phyloP scores from a whole-genome alignment of 1,140 invertebrate genomes.

The Hylyphantes graminicola region DNA sequence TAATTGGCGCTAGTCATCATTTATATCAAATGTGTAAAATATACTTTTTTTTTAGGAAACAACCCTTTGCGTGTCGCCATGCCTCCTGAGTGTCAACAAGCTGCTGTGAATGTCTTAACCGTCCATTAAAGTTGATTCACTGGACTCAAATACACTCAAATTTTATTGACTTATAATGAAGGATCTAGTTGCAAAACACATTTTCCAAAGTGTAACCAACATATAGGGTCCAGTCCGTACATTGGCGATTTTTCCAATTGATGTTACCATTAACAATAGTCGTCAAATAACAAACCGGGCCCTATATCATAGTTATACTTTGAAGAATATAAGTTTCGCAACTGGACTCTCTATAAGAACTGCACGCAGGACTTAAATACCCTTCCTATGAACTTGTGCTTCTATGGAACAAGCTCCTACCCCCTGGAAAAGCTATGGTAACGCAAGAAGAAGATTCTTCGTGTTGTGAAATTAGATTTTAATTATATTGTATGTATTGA shows the following conservation, averaged over 20 bases:
- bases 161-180: slow-evolving; percentile 7
- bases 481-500: slow-evolving; percentile 15
- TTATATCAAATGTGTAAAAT: not conserved
- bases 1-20: no score
- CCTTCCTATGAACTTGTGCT: no score
- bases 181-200: no score
- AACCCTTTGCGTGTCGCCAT: slow-evolving; percentile 54
- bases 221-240: not conserved
- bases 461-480: slow-evolving; percentile 26
- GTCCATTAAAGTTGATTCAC: slow-evolving; percentile 50
- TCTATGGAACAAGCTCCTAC: no score
- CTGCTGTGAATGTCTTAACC: slow-evolving; percentile 43
- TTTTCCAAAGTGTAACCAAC: not conserved
- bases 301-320: no score
- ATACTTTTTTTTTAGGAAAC: slow-evolving; percentile 33
- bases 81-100: slow-evolving; percentile 59
- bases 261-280: no score
- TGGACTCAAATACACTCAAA: slow-evolving; percentile 31
- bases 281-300: no score
- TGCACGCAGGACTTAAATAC: no score
- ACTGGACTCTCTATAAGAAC: no score
- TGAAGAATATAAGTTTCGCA: no score
- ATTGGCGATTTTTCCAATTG: no score
- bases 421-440: slow-evolving; percentile 4
- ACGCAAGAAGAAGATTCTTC: slow-evolving; percentile 6